Evolutionary conservation across 2,888 invertebrate species (phyloP), one percentile per base, ranked within the genome.

Genomic region (Sinelater perroti): DNA sequence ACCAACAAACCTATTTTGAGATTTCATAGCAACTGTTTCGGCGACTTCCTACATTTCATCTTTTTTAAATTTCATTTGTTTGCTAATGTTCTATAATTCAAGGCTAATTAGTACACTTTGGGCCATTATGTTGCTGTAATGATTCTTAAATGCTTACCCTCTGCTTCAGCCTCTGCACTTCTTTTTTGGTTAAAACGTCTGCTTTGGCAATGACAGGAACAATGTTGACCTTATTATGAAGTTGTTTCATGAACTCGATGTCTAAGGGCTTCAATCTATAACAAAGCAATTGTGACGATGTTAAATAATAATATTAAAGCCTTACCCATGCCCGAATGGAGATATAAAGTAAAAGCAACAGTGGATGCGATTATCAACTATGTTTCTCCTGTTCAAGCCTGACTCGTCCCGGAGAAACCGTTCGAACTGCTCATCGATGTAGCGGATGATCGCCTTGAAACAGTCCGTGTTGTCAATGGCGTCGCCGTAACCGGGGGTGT

Each of bases 271-370:
- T 96, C 67, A 97, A 80, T 10, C 95, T 95, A 8, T 4, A 44
- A 44, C 11, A 71, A 16, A 78, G 74, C 14, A 44, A 57, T n/a
- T n/a, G n/a, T n/a, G n/a, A n/a, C n/a, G n/a, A n/a, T n/a, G n/a
- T n/a, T n/a, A n/a, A n/a, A n/a, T 36, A 36, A 16, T 11, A 36
- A 36, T 16, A 3, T 16, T 7, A 16, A 18, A 31, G 24, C 56
- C 81, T 78, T 83, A 95, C 92, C 96, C 96, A 81, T 97, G 96
- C 38, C 97, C 97, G 79, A 94, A 95, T 0, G 97, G 97, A 52
- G 96, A 96, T 75, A 97, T 94, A 78, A 97, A 97, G 79, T 97
- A 97, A 77, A 97, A 95, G 80, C 93, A 97, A 80, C 97, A 97
- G 76, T 98, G 97, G 68, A 98, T 95, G 73, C 97, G 87, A 79